Evolutionary conservation across 2,888 invertebrate genomes (phyloP).

Genomic region (Mesorhabditis spiculigera): DNA sequence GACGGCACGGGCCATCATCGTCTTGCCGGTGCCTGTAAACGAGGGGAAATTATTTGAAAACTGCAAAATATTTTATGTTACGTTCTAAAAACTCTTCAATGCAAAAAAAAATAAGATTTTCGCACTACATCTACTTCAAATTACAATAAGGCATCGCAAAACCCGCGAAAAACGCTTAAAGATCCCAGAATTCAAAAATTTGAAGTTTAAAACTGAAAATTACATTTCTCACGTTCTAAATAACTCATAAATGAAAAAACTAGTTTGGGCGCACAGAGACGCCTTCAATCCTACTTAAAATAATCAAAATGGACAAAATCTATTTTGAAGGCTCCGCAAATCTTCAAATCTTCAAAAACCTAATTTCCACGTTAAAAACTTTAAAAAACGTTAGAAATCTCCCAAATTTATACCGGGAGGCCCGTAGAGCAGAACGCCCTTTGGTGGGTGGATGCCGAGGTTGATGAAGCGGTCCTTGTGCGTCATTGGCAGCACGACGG

Average conservation of each 20-base stretch:
- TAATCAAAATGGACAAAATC: background rate
- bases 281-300: background rate
- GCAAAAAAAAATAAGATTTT: background rate
- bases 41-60: background rate
- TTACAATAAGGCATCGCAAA: too few species aligned
- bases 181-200: too few species aligned
- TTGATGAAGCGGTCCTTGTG: conserved; percentile 95
- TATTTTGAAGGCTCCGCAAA: too few species aligned
- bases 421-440: conserved; percentile 67
- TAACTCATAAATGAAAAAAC: too few species aligned
- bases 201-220: too few species aligned
- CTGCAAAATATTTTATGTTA: background rate
- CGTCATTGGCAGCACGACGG: conserved; percentile 97
- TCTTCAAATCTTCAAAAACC: background rate
- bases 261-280: background rate
- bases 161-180: too few species aligned
- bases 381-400: background rate
- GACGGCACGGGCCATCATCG: conserved; percentile 90
- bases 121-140: too few species aligned
- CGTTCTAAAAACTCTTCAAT: background rate
- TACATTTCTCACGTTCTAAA: too few species aligned
- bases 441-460: conserved; percentile 93
- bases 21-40: conserved; percentile 75
- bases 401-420: conserved; percentile 49
- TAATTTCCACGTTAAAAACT: background rate